Base-by-base conservation (phyloP, 2,888 invertebrate species). In the Amphipyra berbera region DNA sequence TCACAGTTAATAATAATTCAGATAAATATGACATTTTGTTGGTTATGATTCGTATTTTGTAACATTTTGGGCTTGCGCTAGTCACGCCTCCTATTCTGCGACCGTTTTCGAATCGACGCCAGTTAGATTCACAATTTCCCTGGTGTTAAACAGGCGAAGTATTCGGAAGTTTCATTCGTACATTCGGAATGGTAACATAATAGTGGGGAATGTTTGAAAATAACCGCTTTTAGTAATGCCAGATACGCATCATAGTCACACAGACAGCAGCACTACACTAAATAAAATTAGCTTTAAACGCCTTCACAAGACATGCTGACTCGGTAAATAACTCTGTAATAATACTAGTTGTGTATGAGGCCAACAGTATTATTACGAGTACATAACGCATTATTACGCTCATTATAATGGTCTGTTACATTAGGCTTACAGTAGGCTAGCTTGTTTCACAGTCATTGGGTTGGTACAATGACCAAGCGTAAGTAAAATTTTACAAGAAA, bases 211-310 rank as follows among this genome's bases (percentile, higher is more conserved):
- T 83, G 83, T 84, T 86, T 83, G 67, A 85, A 60, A 82, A 83
- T 83, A 87, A 85, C 49, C 78, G 94, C 94, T 94, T 94, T 84
- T 93, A 93, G 92, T 87, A 85, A 84, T 82, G 90, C 90, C 87
- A 89, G 87, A 86, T 86, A 88, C 84, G 92, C 92, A 91, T 93
- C 88, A 89, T 90, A 88, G 85, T 83, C 78, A 91, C 88, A 90
- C 86, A 73, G 84, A 89, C 84, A 86, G 86, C 88, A 88, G 89
- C 92, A 92, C 88, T 70, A 88, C 86, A 89, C 88, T 78, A 71
- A 84, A 86, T 83, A 82, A 82, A 78, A 84, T 81, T 86, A 88
- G 92, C 93, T 93, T 93, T 68, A 78, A 83, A 83, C 79, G 90
- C 89, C 85, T 85, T 86, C 87, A 89, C 87, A 73, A 84, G 64